phyloP scores from a whole-genome alignment of 2,888 invertebrate genomes.

The Xylocampa areola region DNA sequence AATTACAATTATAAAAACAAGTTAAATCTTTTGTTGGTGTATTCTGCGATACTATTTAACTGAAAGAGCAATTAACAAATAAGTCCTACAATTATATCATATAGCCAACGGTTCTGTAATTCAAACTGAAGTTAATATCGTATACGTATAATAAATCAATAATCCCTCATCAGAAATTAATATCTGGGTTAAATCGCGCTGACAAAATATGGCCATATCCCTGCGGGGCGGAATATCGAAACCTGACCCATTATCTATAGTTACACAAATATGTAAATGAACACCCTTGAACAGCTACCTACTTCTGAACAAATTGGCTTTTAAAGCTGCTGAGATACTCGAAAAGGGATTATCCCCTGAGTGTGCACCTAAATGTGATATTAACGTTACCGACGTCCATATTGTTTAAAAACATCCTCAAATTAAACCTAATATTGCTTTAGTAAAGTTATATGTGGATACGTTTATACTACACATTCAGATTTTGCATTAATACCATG shows the following conservation, averaged over 20 bases:
- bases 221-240: slow-evolving; percentile 29
- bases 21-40: too few species aligned
- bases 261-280: slow-evolving; percentile 54
- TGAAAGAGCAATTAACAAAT: background rate
- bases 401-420: slow-evolving; percentile 43
- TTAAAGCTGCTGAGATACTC: slow-evolving; percentile 58
- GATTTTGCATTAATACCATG: background rate
- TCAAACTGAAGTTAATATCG: slow-evolving; percentile 14
- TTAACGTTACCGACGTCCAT: slow-evolving; percentile 33
- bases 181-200: slow-evolving; percentile 35
- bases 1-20: too few species aligned
- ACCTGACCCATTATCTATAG: slow-evolving; percentile 50
- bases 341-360: slow-evolving; percentile 57
- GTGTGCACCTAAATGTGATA: slow-evolving; percentile 56
- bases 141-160: slow-evolving; percentile 39
- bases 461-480: background rate
- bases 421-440: slow-evolving; percentile 25
- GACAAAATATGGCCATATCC: slow-evolving; percentile 42
- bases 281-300: slow-evolving; percentile 49
- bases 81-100: slow-evolving; percentile 2
- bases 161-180: slow-evolving; percentile 47
- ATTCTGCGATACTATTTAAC: too few species aligned
- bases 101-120: slow-evolving; percentile 15
- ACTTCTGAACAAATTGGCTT: slow-evolving; percentile 57
- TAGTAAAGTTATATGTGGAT: slow-evolving; percentile 1